Base-by-base conservation (phyloP, 1,140 invertebrate species). In the Periplaneta americana region DNA sequence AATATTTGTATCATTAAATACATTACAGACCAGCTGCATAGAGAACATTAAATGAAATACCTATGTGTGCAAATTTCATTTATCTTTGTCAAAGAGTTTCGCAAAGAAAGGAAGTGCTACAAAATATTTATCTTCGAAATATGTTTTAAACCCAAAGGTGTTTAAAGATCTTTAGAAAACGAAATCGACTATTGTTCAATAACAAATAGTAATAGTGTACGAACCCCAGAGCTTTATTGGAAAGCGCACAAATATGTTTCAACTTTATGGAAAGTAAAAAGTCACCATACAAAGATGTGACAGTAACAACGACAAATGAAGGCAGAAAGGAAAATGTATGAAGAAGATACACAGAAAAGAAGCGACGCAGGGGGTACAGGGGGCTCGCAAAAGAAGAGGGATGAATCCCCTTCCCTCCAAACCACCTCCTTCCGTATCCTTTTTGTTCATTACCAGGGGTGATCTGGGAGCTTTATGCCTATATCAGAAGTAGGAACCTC, bases 401-500 rank as follows among this genome's bases (percentile, higher is more conserved):
- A 48, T 48, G 15, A 48, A 18, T 5, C 13, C 39, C 39, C 39
- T 48, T 48, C 39, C n/a, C n/a, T n/a, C n/a, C n/a, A n/a, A n/a
- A n/a, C n/a, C n/a, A n/a, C n/a, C n/a, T n/a, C n/a, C n/a, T n/a
- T n/a, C n/a, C n/a, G 39, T 2, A 13, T 15, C 15, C 39, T 48
- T 15, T 48, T 48, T 48, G 39, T 48, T 48, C 39, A 48, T 48
- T 48, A 48, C 15, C 13, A 48, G 13, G 39, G 39, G 78, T 8
- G 79, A 80, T 80, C 11, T 39, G 33, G 6, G n/a, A 31, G 79
- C 57, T 80, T 80, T 80, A 80, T 57, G 31, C 34, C 48, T 28
- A 80, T 80, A 80, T 80, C 79, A 74, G 39, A 80, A 80, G 76
- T 78, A 37, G 57, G 15, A 80, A 80, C 79, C 57, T 28, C 79